Base-by-base conservation (phyloP, 2,888 invertebrate genomes). In the Plebejus anna region DNA sequence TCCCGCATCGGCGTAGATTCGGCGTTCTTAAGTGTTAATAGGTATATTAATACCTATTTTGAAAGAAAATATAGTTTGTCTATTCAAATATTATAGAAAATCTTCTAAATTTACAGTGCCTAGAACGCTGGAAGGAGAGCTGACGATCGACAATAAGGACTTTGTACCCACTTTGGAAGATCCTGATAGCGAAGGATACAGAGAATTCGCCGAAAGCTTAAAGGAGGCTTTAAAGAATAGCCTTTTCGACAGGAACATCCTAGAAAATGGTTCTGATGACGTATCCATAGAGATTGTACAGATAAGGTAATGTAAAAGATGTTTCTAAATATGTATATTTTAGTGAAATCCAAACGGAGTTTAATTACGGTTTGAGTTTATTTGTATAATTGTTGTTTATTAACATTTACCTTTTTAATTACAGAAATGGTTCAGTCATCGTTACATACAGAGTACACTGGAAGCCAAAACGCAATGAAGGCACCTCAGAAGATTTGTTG, bases 381-480 rank as follows among this genome's bases (percentile, higher is more conserved):
- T 42, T 42, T 47, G 47, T 47, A 0, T 9, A 66, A 55, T 22
- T 71, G 42, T 36, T 71, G 13, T 13, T 16, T 75, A 61, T 36
- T 75, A 13, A 61, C 57, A 47, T 73, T 42, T 70, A 7, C n/a
- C 32, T 79, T 77, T 75, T 76, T 70, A 6, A 47, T 81, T 94
- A 78, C 90, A 96, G 96, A 82, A 92, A 95, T 76, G 96, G 96
- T 79, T 96, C 96, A 78, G 92, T 96, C 72, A 89, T 96, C 66
- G 95, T 95, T 4, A 95, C 95, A 79, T 96, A 96, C 87, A 92
- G 96, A 82, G 91, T 96, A 55, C 95, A 95, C 76, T 96, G 96
- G 96, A 90, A 89, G 76, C 94, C 95, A 77, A 95, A 95, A 83
- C 83, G 90, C 51, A 83, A 85, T 76, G 89, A 90, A 1, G 89